Evolutionary conservation across 2,888 invertebrate species (phyloP), one percentile per base, ranked within the genome.

Genomic region (Drosophila mimetica): DNA sequence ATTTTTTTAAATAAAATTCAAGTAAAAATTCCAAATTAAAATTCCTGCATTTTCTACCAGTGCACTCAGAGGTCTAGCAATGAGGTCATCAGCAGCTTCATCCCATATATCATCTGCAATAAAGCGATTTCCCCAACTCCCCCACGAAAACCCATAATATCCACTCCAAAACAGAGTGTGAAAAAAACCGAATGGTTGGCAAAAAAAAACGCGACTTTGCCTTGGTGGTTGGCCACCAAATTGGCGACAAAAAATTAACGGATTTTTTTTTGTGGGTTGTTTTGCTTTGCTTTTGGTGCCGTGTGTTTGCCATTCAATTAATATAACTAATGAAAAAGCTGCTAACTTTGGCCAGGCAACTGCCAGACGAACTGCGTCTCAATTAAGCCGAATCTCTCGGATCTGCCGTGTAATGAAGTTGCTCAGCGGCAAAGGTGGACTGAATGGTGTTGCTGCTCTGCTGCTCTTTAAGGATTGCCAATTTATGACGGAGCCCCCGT

Each of bases 251-350:
- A 79, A 65, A 61, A 57, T 82, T 65, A 73, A 70, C 64, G 46
- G 25, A 36, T 28, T 50, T 48, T 28, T 50, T 48, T 52, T n/a
- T 71, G 4, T 32, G 55, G 39, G 13, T 34, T 28, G 39, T 47
- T 48, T 20, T 60, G 25, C 7, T 25, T 25, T 7, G 25, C 7
- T 9, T 32, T 47, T 32, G 65, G 41, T 51, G 66, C 60, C 53
- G 67, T 71, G 70, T 64, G 58, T 60, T 52, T 60, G 83, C 75
- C 79, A 76, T 86, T 84, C 86, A 71, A 84, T 84, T 84, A 83
- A 88, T 86, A 71, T 75, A 87, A 87, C 79, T 85, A 89, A 84
- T 84, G 89, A 82, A 83, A 72, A 88, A 71, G 72, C 72, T 65
- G 60, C 66, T 52, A 75, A 64, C 74, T 79, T 70, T 76, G 88